Conservation (phyloP, 2,113 vertebrate species). For the Urocolius indicus region DNA sequence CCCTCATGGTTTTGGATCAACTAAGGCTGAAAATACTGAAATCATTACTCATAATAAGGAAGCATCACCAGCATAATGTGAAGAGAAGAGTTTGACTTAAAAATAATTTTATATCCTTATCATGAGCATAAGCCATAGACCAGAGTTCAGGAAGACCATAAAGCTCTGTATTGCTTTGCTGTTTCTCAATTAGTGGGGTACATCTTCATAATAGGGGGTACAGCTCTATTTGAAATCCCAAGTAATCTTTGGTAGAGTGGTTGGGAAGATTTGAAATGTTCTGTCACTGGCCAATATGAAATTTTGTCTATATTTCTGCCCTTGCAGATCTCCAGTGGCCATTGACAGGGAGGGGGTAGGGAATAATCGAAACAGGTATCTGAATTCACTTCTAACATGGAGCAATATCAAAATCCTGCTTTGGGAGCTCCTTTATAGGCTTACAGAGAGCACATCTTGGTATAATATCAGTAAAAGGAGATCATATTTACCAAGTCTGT, state of each 20-base stretch:
- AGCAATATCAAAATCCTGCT: not conserved
- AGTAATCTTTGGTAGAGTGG: not conserved
- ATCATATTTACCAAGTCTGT: not conserved
- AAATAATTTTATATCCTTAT: not conserved
- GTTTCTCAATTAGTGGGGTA: not conserved
- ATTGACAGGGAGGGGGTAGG: fast-evolving
- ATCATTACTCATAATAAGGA: not conserved
- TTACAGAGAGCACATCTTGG: not conserved
- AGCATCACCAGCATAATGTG: not conserved
- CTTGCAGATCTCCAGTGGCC: not conserved
- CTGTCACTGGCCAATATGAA: not conserved
- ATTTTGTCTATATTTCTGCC: not conserved
- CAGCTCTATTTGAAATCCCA: not conserved
- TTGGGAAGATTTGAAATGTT: not conserved
- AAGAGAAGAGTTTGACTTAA: not conserved
- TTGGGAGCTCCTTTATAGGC: not conserved
- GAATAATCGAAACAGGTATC: not conserved
- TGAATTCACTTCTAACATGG: fast-evolving
- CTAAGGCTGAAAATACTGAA: not conserved
- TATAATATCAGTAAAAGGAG: not conserved
- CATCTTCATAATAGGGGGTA: not conserved
- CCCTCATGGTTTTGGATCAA: not conserved
- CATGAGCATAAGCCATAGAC: not conserved
- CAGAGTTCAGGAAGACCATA: not conserved
- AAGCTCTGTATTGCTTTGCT: not conserved